A percentile compares a stretch with the other conserved stretches of the same genome.
Evolutionary conservation across 2,113 vertebrate species (phyloP).

Genomic region (Chrysemys picta): DNA sequence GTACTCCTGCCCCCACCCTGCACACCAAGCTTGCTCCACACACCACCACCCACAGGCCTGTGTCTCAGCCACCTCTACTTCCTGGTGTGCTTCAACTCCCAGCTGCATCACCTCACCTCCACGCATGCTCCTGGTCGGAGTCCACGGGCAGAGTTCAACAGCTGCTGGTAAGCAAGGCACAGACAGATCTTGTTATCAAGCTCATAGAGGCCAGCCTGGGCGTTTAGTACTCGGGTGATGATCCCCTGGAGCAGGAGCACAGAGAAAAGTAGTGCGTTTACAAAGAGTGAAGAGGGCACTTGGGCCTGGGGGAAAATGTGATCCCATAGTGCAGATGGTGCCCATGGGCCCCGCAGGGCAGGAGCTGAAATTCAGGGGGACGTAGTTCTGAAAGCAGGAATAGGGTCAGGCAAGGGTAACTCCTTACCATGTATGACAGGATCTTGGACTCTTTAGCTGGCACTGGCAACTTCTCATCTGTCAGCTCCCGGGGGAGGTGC

Average conservation of each 20-base stretch:
- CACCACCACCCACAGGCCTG: not conserved
- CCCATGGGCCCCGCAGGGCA: not conserved
- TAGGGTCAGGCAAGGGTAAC: not conserved
- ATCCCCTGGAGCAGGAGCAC: slow-evolving; percentile 80
- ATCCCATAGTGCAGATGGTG: not conserved
- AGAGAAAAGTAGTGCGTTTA: not conserved
- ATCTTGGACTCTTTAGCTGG: slow-evolving; percentile 75
- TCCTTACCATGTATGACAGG: slow-evolving; percentile 85
- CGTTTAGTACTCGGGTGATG: slow-evolving; percentile 82
- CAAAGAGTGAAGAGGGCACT: not conserved
- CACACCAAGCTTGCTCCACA: not conserved
- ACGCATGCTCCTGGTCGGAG: slow-evolving; percentile 82
- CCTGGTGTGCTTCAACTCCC: not conserved
- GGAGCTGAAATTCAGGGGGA: not conserved
- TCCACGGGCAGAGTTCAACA: slow-evolving; percentile 68
- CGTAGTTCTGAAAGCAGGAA: not conserved
- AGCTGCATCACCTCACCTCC: slow-evolving; percentile 75
- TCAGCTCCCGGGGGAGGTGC: slow-evolving; percentile 29
- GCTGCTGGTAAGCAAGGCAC: slow-evolving; percentile 88
- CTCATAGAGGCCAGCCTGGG: slow-evolving; percentile 86
- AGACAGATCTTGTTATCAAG: slow-evolving; percentile 85
- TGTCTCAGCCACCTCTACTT: not conserved
- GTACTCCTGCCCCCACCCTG: not conserved
- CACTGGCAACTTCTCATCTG: not conserved
- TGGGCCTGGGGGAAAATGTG: not conserved